Percentiles rank a stretch among this genome's conserved stretches.
These are phyloP conservation scores for Oithona nana DNA, from an alignment of 2,888 invertebrate species.

Conservation along the genomic window DNA sequence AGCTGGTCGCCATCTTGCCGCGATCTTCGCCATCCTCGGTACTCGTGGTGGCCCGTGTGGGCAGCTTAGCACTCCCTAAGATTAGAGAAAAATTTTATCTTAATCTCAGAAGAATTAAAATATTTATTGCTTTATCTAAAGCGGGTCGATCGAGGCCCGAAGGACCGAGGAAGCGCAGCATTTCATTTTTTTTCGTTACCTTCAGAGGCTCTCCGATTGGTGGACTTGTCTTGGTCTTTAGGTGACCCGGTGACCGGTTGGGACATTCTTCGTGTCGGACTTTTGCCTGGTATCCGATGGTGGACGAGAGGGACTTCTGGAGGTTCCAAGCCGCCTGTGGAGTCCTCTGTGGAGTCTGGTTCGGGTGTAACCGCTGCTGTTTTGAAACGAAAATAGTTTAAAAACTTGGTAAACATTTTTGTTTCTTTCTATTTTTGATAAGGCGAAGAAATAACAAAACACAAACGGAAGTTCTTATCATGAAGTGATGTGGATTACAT, in stretches of 20 bases:
- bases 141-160: no score
- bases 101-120: no score
- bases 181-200: no score
- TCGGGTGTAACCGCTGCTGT: conserved; percentile 2
- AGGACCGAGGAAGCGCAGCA: no score
- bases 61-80: no score
- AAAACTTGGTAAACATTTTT: no score
- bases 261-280: neutral
- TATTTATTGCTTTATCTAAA: no score
- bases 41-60: no score
- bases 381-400: neutral
- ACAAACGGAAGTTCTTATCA: neutral
- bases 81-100: no score
- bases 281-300: neutral
- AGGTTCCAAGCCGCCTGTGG: neutral
- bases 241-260: neutral
- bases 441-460: no score
- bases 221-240: neutral
- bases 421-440: no score
- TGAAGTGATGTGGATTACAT: neutral
- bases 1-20: neutral
- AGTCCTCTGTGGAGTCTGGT: conserved; percentile 6
- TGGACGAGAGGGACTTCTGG: neutral
- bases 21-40: neutral
- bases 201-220: neutral